phyloP scores from a whole-genome alignment of 35 echinoderm and acorn worm genomes.

The Lytechinus variegatus region DNA sequence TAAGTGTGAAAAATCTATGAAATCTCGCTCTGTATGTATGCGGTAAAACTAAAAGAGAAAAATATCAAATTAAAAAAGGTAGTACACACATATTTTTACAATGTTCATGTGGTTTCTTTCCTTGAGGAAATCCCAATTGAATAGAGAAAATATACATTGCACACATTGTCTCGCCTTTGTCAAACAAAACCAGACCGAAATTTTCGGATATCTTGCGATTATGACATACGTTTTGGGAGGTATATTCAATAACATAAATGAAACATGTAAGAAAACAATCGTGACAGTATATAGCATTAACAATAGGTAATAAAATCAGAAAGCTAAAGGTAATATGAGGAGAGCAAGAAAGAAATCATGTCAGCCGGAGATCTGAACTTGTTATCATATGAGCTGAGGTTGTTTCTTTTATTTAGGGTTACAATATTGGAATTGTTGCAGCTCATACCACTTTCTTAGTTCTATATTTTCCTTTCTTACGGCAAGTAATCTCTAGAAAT shows the following conservation, averaged over 20 bases:
- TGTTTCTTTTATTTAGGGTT: background rate
- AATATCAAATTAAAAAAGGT: too few relatives aligned
- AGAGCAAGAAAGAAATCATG: background rate
- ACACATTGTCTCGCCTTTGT: background rate
- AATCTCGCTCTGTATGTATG: too few relatives aligned
- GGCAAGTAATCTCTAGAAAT: background rate
- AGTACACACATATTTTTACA: background rate
- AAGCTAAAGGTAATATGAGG: background rate
- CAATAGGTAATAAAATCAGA: background rate
- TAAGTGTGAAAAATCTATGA: too few relatives aligned
- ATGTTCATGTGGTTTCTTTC: background rate
- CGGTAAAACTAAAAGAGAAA: too few relatives aligned
- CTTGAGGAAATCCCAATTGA: background rate
- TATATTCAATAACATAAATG: background rate
- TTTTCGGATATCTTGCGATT: background rate
- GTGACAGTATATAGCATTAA: background rate
- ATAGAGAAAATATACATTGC: background rate
- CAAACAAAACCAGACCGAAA: background rate
- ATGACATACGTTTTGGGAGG: background rate
- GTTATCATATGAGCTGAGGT: background rate
- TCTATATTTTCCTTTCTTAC: background rate
- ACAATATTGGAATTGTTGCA: background rate
- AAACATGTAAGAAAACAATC: background rate
- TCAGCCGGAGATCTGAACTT: background rate
- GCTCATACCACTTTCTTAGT: background rate